These are phyloP conservation scores for Corythoichthys haematopterus DNA, from an alignment of 2,113 vertebrate species.

Conservation along the genomic window DNA sequence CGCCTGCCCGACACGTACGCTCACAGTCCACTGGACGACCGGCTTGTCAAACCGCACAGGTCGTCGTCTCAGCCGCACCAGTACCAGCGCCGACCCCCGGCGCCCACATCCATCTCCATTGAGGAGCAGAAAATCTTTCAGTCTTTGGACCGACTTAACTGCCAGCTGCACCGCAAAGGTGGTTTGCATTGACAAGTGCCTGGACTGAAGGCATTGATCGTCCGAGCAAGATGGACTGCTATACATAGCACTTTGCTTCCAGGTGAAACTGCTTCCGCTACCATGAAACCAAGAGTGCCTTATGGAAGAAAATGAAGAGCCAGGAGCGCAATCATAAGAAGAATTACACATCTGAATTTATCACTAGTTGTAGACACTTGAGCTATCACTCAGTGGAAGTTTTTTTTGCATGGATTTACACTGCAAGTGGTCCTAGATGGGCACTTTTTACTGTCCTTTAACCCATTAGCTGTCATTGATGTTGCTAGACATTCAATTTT, in stretches of 20 bases:
- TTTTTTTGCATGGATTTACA: not conserved
- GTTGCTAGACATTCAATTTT: too few species aligned
- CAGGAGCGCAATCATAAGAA: not conserved
- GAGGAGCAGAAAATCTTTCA: constrained; percentile 83
- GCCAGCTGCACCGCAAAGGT: constrained; percentile 78
- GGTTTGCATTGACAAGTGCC: not conserved
- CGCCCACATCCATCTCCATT: constrained; percentile 66
- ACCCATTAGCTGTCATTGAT: too few species aligned
- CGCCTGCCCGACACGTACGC: constrained; percentile 65
- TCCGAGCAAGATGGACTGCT: not conserved
- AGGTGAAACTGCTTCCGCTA: not conserved
- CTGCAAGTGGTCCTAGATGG: not conserved
- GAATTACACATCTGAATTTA: not conserved
- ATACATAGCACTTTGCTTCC: not conserved
- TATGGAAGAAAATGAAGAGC: not conserved
- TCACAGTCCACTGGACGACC: constrained; percentile 52
- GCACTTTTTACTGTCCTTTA: too few species aligned
- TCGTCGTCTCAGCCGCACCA: not conserved
- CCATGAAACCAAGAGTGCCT: not conserved
- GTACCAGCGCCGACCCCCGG: constrained; percentile 19
- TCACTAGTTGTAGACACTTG: not conserved
- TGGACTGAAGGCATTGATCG: not conserved
- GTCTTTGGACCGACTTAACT: constrained; percentile 80
- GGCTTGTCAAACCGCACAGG: constrained; percentile 53
- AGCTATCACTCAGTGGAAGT: not conserved